A percentile compares a stretch with the other conserved stretches of the same genome.
Evolutionary conservation across 2,888 invertebrate genomes (phyloP).

Genomic region (Amiota minor): DNA sequence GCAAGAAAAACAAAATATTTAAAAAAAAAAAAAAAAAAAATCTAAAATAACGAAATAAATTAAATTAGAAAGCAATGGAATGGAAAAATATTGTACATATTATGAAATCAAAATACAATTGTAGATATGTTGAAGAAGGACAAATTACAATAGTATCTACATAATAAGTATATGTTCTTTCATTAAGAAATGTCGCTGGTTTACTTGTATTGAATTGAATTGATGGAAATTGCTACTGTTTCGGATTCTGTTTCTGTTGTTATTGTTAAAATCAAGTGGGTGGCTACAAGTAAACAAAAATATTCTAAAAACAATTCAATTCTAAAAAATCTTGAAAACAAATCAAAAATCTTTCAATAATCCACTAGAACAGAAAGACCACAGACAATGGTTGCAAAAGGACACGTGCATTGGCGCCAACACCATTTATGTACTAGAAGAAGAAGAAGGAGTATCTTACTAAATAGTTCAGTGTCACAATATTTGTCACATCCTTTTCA

Average conservation of each 20-base stretch:
- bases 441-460: not conserved
- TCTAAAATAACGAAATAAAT: not conserved
- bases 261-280: conserved; percentile 18
- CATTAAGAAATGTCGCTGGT: no score
- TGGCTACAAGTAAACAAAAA: conserved; percentile 2
- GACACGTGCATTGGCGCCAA: conserved; percentile 39
- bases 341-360: no score
- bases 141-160: not conserved
- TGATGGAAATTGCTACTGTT: conserved; percentile 8
- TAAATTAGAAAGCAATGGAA: not conserved
- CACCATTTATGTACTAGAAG: not conserved
- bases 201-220: no score
- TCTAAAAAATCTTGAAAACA: no score
- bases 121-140: not conserved
- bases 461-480: conserved; percentile 59
- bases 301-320: not conserved
- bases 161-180: not conserved
- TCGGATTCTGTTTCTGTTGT: not conserved
- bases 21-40: no score
- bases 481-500: conserved; percentile 57
- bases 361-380: no score
- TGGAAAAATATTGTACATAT: not conserved
- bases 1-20: no score
- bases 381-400: not conserved
- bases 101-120: no score